These are phyloP conservation scores for Paracanthobrama guichenoti DNA, from an alignment of 2,113 vertebrate genomes.

Conservation along the genomic window DNA sequence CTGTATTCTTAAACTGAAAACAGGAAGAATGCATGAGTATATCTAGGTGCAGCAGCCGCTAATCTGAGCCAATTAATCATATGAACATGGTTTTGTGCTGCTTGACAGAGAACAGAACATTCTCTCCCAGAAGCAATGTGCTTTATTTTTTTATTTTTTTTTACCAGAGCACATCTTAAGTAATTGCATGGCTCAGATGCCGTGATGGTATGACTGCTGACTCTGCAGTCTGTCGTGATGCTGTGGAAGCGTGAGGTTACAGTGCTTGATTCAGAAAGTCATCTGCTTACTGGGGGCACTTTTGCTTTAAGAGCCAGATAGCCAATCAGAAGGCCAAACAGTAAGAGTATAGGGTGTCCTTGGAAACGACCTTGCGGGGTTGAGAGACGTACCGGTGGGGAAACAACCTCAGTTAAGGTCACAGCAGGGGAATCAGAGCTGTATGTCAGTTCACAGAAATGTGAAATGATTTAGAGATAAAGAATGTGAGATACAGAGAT, in stretches of 20 bases:
- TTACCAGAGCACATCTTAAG: constrained; percentile 25
- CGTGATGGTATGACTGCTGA: constrained; percentile 42
- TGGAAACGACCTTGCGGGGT: constrained; percentile 77
- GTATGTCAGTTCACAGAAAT: not conserved
- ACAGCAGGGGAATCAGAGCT: not conserved
- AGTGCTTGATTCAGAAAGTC: constrained; percentile 57
- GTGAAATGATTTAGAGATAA: not conserved
- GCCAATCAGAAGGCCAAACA: constrained; percentile 72
- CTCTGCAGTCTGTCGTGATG: constrained; percentile 42
- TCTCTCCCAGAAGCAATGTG: constrained; percentile 1
- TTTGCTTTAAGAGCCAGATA: constrained; percentile 74
- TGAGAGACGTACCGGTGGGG: constrained; percentile 49
- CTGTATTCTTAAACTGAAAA: not conserved
- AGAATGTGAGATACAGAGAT: constrained; percentile 44
- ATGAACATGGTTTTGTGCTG: not conserved
- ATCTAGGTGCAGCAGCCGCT: not conserved
- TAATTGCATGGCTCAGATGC: constrained; percentile 17
- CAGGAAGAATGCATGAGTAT: not conserved
- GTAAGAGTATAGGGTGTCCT: constrained; percentile 71
- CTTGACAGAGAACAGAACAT: constrained; percentile 17
- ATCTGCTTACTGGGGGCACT: constrained; percentile 63
- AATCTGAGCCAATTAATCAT: constrained; percentile 13
- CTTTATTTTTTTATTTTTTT: not conserved
- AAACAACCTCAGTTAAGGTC: constrained; percentile 39
- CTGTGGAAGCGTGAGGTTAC: constrained; percentile 43